Evolutionary conservation across 1,140 invertebrate genomes (phyloP).

Genomic region (Temnothorax curvispinosus): DNA sequence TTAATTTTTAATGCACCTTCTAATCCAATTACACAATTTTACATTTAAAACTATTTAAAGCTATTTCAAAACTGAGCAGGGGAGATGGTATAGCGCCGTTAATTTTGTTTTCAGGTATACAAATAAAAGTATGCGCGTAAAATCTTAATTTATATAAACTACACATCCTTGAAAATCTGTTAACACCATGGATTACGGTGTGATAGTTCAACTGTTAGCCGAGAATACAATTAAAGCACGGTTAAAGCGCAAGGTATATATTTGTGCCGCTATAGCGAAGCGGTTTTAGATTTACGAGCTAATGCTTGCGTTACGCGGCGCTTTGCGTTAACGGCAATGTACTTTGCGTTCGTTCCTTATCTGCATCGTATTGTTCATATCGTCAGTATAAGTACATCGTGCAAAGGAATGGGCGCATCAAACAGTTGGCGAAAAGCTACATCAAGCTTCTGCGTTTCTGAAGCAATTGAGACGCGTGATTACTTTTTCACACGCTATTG

Average conservation of each 20-base stretch:
- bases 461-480: background rate
- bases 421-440: background rate
- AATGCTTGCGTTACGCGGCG: background rate
- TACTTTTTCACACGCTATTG: background rate
- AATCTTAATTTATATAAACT: background rate
- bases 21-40: background rate
- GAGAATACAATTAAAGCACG: background rate
- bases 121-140: too few species aligned
- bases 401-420: background rate
- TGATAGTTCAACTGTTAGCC: background rate
- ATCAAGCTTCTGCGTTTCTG: constrained; percentile 4
- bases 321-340: background rate
- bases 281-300: background rate
- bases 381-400: background rate
- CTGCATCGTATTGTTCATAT: background rate
- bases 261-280: background rate
- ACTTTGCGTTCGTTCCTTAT: background rate
- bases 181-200: background rate
- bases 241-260: constrained; percentile 11
- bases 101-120: background rate
- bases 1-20: background rate
- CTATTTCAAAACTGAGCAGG: background rate
- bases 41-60: background rate
- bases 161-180: background rate
- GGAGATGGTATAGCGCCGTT: background rate